Percentiles rank a stretch among this genome's conserved stretches.
Conservation (phyloP, 2,797 vertebrate genomes). For the Sorex maritimensis region DNA sequence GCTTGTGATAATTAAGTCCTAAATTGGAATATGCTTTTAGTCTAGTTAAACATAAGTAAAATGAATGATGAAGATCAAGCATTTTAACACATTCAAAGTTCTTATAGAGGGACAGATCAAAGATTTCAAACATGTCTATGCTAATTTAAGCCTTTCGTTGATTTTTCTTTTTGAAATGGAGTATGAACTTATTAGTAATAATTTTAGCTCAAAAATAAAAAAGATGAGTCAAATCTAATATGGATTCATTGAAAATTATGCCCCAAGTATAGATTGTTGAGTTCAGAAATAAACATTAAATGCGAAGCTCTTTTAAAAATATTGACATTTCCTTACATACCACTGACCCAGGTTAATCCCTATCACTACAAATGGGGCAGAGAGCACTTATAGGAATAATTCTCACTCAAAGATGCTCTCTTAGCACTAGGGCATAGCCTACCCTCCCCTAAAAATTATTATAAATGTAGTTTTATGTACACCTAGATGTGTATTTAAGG, state of each 20-base stretch:
- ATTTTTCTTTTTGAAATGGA: constrained; percentile 20
- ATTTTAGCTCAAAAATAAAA: constrained; percentile 27
- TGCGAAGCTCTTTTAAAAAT: constrained; percentile 76
- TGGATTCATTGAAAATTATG: constrained; percentile 39
- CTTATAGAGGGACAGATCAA: constrained; percentile 6
- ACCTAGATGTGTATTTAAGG: no score
- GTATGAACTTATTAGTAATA: background rate
- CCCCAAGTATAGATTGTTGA: background rate
- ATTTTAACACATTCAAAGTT: constrained; percentile 11
- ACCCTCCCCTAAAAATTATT: no score
- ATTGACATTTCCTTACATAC: constrained; percentile 77
- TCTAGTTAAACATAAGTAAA: background rate
- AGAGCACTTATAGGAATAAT: no score
- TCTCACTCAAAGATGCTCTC: no score
- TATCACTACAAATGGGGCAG: no score
- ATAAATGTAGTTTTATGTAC: no score
- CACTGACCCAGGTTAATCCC: background rate
- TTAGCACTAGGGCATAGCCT: no score
- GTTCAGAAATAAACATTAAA: constrained; percentile 79
- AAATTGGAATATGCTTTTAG: background rate
- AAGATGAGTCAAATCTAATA: background rate
- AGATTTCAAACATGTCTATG: background rate
- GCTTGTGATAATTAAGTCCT: background rate
- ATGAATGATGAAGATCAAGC: background rate
- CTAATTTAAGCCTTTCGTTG: background rate